These are phyloP conservation scores for Metallyticus violacea DNA, from an alignment of 2,888 invertebrate genomes.

Conservation along the genomic window DNA sequence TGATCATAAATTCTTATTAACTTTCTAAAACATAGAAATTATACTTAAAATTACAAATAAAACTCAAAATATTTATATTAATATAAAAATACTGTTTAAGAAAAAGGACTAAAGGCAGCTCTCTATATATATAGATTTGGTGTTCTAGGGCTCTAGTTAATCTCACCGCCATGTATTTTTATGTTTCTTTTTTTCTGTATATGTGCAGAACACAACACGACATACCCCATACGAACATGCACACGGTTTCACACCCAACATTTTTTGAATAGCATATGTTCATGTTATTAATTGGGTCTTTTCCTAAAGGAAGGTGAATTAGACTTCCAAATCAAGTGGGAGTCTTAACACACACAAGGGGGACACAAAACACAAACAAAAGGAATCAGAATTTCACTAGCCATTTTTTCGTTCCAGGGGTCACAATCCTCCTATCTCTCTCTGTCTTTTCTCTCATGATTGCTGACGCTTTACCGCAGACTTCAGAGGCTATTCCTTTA, in stretches of 20 bases:
- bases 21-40: too few species aligned
- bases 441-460: constrained; percentile 56
- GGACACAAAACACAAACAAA: constrained; percentile 23
- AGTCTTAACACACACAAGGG: constrained; percentile 17
- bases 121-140: neutral
- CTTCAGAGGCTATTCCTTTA: constrained; percentile 55
- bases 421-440: constrained; percentile 52
- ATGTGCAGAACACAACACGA: neutral
- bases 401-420: constrained; percentile 44
- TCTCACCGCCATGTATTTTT: constrained; percentile 7
- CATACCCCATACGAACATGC: neutral
- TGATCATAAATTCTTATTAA: too few species aligned
- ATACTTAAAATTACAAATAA: too few species aligned
- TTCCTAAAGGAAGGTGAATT: constrained; percentile 21
- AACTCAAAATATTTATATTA: too few species aligned
- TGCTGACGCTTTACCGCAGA: constrained; percentile 54
- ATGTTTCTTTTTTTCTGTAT: constrained; percentile 6
- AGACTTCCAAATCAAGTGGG: constrained; percentile 8
- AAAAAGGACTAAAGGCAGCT: neutral
- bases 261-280: neutral
- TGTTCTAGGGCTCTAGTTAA: neutral
- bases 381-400: constrained; percentile 26
- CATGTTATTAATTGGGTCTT: neutral
- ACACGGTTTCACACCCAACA: neutral
- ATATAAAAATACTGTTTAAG: too few species aligned